Base-by-base conservation (phyloP, 2,113 vertebrate genomes). In the Chamaea fasciata region DNA sequence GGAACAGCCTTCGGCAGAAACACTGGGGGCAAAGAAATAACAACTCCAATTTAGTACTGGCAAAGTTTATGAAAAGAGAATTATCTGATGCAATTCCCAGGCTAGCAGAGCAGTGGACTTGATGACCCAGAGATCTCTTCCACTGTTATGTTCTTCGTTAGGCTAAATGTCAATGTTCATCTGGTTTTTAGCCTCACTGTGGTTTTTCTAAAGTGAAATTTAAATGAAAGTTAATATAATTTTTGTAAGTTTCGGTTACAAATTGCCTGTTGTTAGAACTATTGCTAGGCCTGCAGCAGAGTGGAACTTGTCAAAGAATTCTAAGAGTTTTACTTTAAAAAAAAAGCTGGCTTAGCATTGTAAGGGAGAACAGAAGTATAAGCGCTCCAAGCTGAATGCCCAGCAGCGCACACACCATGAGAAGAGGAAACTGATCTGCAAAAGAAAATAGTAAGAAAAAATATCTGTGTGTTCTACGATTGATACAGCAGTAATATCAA, bases 91-190 rank as follows among this genome's bases (percentile, higher is more conserved):
- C 92, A 95, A 95, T 92, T 94, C 90, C 92, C 92, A 93, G 59
- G 79, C 88, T 77, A 95, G 85, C 88, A 96, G 79, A 96, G 83
- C 75, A 74, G 85, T 90, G 94, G 90, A 96, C 95, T 96, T 94
- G 94, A 96, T 96, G 96, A 96, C 95, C 96, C 85, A 95, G 95
- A 94, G 95, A 96, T 96, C 92, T 79, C 71, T 80, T 94, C 67
- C 90, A 88, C 83, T 86, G 57, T 57, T 91, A 59, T 85, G 82
- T 42, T 94, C 87, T 89, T 90, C 93, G 64, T 92, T 97, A 93
- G 93, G 87, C 59, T 63, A 74, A 81, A 91, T 94, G 85, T 90
- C 91, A 94, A 94, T 88, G 89, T 86, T 80, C 95, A 94, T 94
- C 93, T 95, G 87, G 6, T 97, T 95, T 88, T 80, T 21, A 92